A percentile compares a stretch with the other conserved stretches of the same genome.
Evolutionary conservation across 1,140 invertebrate genomes (phyloP).

Genomic region (Drosophila neocordata): DNA sequence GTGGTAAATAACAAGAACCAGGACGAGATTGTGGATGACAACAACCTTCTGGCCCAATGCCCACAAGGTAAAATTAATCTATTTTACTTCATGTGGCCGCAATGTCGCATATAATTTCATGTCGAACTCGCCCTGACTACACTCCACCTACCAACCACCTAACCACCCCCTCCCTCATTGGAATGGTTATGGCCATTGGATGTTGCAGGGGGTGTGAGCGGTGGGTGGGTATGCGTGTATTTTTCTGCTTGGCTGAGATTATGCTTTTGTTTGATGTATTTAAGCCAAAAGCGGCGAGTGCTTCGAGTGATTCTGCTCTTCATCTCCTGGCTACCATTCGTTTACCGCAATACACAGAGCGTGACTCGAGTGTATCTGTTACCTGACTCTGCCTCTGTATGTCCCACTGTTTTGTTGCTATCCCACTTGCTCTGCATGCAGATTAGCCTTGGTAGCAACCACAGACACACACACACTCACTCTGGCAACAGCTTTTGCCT

Average conservation of each 20-base stretch:
- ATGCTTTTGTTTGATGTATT: constrained; percentile 78
- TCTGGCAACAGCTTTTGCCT: constrained; percentile 39
- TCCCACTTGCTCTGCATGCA: constrained; percentile 37
- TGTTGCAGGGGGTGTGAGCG: not conserved
- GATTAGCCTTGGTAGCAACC: constrained; percentile 69
- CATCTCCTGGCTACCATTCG: constrained; percentile 47
- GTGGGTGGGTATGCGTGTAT: constrained; percentile 61
- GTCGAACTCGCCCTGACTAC: constrained; percentile 38
- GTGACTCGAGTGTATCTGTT: constrained; percentile 25
- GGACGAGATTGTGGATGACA: constrained; percentile 9
- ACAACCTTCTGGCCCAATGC: constrained; percentile 60
- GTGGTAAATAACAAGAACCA: constrained; percentile 11
- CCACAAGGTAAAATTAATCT: constrained; percentile 79
- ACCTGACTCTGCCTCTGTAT: not conserved
- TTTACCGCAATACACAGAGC: constrained; percentile 45
- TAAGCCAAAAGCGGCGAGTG: constrained; percentile 55
- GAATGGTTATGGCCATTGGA: not conserved
- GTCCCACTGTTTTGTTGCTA: too few species aligned
- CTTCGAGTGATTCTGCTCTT: constrained; percentile 36
- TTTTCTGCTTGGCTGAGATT: constrained; percentile 69
- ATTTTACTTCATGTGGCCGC: constrained; percentile 77
- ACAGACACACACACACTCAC: constrained; percentile 9
- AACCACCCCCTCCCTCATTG: not conserved
- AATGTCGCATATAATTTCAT: constrained; percentile 77
- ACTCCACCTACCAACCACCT: not conserved